These are phyloP conservation scores for Spea multiplicata DNA, from an alignment of 2,113 vertebrate genomes.

Conservation along the genomic window DNA sequence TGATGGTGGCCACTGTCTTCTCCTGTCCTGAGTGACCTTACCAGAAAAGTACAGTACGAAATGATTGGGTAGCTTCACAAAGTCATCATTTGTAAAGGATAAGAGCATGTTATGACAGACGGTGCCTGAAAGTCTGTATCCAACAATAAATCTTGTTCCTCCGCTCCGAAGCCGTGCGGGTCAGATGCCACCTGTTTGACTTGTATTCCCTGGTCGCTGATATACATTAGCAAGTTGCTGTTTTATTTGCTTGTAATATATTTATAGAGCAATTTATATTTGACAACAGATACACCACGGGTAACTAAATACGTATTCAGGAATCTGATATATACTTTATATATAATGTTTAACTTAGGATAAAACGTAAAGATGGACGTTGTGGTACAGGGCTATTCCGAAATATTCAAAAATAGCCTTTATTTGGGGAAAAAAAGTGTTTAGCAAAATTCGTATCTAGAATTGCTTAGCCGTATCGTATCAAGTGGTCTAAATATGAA, in stretches of 20 bases:
- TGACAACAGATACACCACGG: slow-evolving; percentile 18
- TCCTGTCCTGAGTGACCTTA: slow-evolving; percentile 28
- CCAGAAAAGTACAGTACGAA: slow-evolving; percentile 26
- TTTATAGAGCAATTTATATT: slow-evolving; percentile 44
- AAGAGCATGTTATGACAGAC: slow-evolving; percentile 42
- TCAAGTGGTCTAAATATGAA: too few species aligned
- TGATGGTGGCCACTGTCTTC: slow-evolving; percentile 18
- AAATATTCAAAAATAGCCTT: too few species aligned
- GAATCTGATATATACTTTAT: not conserved
- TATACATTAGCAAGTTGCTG: slow-evolving; percentile 46
- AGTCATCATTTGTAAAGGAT: slow-evolving; percentile 15
- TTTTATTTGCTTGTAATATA: slow-evolving; percentile 42
- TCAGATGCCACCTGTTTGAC: slow-evolving; percentile 57
- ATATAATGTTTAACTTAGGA: not conserved
- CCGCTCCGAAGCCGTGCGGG: slow-evolving; percentile 46
- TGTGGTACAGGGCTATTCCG: not conserved
- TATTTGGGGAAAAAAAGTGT: too few species aligned
- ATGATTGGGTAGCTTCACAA: slow-evolving; percentile 20
- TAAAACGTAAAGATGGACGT: not conserved
- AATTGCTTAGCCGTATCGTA: too few species aligned
- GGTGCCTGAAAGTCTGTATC: slow-evolving; percentile 45
- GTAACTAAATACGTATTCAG: slow-evolving; percentile 14
- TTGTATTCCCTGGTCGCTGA: slow-evolving; percentile 52
- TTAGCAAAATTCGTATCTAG: too few species aligned
- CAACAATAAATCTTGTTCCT: slow-evolving; percentile 49